A percentile compares a stretch with the other conserved stretches of the same genome.
Evolutionary conservation across 1,140 invertebrate species (phyloP).

Genomic region (Dinothrombium tinctorium): DNA sequence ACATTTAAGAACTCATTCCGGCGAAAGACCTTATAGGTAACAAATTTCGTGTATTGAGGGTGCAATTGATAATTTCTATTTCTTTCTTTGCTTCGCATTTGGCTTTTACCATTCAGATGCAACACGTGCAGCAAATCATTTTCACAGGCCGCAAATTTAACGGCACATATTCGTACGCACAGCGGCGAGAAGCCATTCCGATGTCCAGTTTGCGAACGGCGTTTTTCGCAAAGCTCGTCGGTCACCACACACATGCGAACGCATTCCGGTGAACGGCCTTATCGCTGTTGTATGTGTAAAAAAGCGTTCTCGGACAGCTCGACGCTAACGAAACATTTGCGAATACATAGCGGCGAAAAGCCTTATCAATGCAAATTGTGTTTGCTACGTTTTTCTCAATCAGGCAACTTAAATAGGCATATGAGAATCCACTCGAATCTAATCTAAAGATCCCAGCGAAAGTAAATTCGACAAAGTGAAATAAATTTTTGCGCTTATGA

Average conservation of each 20-base stretch:
- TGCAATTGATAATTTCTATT: background rate
- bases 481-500: too few relatives aligned
- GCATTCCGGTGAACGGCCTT: constrained; percentile 36
- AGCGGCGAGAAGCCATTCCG: constrained; percentile 49
- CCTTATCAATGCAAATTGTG: constrained; percentile 76
- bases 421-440: constrained; percentile 62
- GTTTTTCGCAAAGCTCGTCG: constrained; percentile 43
- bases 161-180: constrained; percentile 22
- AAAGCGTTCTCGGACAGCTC: constrained; percentile 42
- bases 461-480: too few relatives aligned
- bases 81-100: background rate
- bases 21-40: constrained; percentile 64
- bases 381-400: constrained; percentile 80
- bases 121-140: constrained; percentile 76
- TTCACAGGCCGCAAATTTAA: constrained; percentile 33
- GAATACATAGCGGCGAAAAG: constrained; percentile 84
- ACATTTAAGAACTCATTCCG: constrained; percentile 82
- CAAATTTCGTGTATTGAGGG: constrained; percentile 9
- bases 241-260: constrained; percentile 45
- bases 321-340: constrained; percentile 53
- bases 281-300: constrained; percentile 30
- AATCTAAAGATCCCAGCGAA: too few relatives aligned
- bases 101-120: constrained; percentile 48
- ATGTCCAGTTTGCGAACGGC: constrained; percentile 81
- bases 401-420: constrained; percentile 91